A percentile compares a stretch with the other conserved stretches of the same genome.
These are phyloP conservation scores for Athetis lepigone DNA, from an alignment of 2,888 invertebrate genomes.

Conservation along the genomic window DNA sequence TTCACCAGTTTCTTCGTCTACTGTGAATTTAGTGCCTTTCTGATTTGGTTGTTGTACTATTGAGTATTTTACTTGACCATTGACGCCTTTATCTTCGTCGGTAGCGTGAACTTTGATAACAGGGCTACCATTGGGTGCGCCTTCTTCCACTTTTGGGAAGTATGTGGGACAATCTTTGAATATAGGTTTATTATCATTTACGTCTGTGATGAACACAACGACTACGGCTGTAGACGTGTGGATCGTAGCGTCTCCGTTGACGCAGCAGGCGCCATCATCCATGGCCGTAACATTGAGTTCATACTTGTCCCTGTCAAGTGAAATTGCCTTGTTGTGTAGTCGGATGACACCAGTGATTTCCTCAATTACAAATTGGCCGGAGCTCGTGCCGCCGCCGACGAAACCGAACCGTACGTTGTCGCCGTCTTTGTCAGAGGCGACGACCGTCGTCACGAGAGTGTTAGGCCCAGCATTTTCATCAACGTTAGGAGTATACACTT, in stretches of 20 bases:
- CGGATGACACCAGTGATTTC: constrained; percentile 98
- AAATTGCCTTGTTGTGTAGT: constrained; percentile 96
- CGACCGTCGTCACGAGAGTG: constrained; percentile 98
- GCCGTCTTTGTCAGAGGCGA: constrained; percentile 99
- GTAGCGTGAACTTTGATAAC: constrained; percentile 98
- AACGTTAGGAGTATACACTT: constrained; percentile 98
- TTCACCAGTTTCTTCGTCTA: constrained; percentile 98
- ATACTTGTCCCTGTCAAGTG: constrained; percentile 97
- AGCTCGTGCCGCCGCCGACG: constrained; percentile 96
- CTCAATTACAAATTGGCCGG: constrained; percentile 98
- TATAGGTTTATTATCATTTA: constrained; percentile 98
- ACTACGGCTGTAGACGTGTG: constrained; percentile 98
- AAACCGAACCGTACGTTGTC: constrained; percentile 98
- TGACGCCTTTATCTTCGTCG: constrained; percentile 98
- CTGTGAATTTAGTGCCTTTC: constrained; percentile 98
- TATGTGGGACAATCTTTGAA: constrained; percentile 98
- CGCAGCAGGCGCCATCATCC: constrained; percentile 99
- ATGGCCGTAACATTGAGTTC: constrained; percentile 99
- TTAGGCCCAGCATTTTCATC: constrained; percentile 99
- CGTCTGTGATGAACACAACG: constrained; percentile 98
- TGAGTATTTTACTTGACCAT: constrained; percentile 98
- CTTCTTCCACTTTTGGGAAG: constrained; percentile 98
- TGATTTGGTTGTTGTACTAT: constrained; percentile 98
- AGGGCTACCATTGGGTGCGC: constrained; percentile 97
- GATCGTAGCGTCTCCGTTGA: constrained; percentile 95